Conservation (phyloP, 2,888 invertebrate genomes). For the Reticulitermes lucifugus region DNA sequence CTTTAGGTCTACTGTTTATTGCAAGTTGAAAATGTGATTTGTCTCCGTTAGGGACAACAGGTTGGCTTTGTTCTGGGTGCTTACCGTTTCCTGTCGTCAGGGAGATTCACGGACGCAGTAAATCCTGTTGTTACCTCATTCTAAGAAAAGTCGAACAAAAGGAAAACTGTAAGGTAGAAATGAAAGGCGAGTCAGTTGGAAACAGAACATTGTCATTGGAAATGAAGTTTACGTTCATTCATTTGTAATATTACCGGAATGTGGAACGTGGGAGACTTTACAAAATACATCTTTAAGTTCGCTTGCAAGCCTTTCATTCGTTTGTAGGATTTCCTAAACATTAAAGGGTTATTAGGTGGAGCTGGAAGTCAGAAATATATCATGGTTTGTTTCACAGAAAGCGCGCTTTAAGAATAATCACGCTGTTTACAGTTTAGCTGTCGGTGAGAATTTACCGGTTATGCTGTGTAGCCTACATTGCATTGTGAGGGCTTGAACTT, state of each 20-base stretch:
- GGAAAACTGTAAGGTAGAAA: background rate
- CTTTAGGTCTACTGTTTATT: no score
- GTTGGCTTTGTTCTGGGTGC: no score
- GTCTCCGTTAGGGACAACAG: no score
- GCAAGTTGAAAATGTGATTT: no score
- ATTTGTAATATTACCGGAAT: background rate
- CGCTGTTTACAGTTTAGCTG: background rate
- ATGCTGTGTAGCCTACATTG: no score
- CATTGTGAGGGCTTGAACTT: no score
- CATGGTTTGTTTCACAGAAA: background rate
- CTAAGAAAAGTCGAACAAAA: background rate
- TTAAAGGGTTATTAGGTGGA: background rate
- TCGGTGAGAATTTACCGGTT: no score
- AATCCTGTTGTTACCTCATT: background rate
- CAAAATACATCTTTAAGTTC: background rate
- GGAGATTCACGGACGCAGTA: no score
- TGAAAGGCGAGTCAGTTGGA: background rate
- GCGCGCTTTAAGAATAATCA: background rate
- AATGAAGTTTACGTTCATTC: background rate
- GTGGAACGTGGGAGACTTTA: background rate
- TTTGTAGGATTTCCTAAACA: background rate
- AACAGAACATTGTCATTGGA: background rate
- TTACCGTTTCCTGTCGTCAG: no score
- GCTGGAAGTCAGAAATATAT: background rate
- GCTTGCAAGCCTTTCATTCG: background rate